A percentile compares a stretch with the other conserved stretches of the same genome.
phyloP scores from a whole-genome alignment of 2,113 vertebrate species.

The Catagonus wagneri region DNA sequence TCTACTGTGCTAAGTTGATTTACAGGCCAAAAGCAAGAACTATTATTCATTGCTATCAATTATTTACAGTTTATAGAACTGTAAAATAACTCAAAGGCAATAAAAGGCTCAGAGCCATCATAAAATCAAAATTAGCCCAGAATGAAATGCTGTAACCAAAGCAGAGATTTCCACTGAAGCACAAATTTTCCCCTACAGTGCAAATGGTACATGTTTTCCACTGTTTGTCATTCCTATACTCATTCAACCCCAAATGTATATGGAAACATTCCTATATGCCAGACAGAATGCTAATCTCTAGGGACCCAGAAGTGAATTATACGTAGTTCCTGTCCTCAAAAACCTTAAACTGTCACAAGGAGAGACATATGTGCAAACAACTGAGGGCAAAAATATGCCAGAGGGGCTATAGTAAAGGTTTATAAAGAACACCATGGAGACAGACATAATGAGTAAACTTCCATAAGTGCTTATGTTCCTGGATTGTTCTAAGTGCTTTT shows the following conservation, averaged over 20 bases:
- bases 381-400: background rate
- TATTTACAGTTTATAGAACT: background rate
- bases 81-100: background rate
- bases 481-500: conserved; percentile 7
- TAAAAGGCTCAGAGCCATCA: background rate
- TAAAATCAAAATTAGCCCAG: conserved; percentile 23
- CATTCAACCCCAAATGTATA: background rate
- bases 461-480: background rate
- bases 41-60: background rate
- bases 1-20: background rate
- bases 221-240: background rate
- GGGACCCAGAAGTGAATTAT: background rate
- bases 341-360: background rate
- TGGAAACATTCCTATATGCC: background rate
- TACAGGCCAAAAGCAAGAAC: background rate
- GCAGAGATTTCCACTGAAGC: background rate
- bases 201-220: background rate
- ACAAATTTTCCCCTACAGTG: background rate
- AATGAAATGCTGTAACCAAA: background rate
- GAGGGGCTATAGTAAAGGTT: background rate
- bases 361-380: conserved; percentile 1
- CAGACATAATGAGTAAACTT: background rate
- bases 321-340: background rate
- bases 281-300: background rate
- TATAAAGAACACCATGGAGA: background rate